phyloP scores from a whole-genome alignment of 2,797 vertebrate species.

The Myotis findleyi region DNA sequence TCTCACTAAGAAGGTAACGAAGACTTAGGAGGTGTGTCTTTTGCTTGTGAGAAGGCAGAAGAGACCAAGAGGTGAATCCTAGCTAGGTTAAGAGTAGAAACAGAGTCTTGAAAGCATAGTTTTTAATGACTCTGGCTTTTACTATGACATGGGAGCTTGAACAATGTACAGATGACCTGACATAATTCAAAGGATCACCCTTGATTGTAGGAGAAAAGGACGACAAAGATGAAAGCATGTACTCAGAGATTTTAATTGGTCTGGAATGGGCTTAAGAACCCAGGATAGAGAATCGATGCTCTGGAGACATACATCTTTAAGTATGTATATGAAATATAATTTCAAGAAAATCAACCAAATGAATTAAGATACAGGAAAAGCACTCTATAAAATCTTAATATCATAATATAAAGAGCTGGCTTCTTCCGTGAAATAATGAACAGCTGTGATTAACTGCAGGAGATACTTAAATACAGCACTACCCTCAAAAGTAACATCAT shows the following conservation, averaged over 20 bases:
- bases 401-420: neutral
- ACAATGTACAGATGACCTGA: neutral
- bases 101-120: neutral
- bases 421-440: neutral
- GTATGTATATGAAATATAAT: neutral
- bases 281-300: neutral
- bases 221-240: neutral
- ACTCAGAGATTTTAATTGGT: neutral
- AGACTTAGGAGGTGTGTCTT: neutral
- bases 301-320: neutral
- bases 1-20: neutral
- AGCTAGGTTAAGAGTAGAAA: neutral
- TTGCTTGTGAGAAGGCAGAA: neutral
- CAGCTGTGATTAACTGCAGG: neutral
- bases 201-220: neutral
- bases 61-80: neutral
- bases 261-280: neutral
- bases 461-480: neutral
- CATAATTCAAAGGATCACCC: neutral
- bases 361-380: neutral
- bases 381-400: neutral
- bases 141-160: neutral
- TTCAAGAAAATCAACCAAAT: slow-evolving; percentile 5
- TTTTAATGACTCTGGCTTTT: neutral
- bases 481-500: neutral